Evolutionary conservation across 2,888 invertebrate species (phyloP).

Genomic region (Campoletis raptor): DNA sequence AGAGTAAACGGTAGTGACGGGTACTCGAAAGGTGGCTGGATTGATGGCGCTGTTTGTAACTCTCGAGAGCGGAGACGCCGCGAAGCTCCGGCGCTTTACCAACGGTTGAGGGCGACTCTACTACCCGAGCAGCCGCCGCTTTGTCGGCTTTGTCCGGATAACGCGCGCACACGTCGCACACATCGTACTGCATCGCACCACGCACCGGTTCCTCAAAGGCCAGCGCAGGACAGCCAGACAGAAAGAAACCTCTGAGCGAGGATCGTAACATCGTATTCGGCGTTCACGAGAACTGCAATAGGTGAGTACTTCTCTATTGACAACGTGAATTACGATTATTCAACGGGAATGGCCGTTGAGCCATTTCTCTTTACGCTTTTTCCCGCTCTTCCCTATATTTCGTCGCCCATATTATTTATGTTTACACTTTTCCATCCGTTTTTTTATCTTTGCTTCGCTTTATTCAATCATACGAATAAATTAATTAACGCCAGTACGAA

Average conservation of each 20-base stretch:
- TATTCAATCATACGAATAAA: slow-evolving; percentile 12
- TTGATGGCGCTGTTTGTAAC: not conserved
- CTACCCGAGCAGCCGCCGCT: slow-evolving; percentile 52
- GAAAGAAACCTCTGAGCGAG: slow-evolving; percentile 59
- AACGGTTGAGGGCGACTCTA: slow-evolving; percentile 42
- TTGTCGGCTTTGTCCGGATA: slow-evolving; percentile 67
- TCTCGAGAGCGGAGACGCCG: slow-evolving; percentile 26
- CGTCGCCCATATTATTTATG: slow-evolving; percentile 22
- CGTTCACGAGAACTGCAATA: slow-evolving; percentile 36
- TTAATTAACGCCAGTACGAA: slow-evolving; percentile 1
- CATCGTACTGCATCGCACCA: slow-evolving; percentile 45
- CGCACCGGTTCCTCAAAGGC: slow-evolving; percentile 37
- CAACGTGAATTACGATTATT: not conserved
- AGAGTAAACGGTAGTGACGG: not conserved
- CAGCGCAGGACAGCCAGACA: slow-evolving; percentile 60
- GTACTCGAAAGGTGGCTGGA: not conserved
- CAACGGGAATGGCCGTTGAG: slow-evolving; percentile 1
- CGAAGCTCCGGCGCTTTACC: slow-evolving; percentile 44
- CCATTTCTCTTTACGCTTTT: slow-evolving; percentile 1
- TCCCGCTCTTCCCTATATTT: slow-evolving; percentile 33
- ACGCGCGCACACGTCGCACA: slow-evolving; percentile 66
- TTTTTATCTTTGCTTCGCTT: not conserved
- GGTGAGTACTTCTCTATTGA: slow-evolving; percentile 51
- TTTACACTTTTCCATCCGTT: not conserved
- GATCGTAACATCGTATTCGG: slow-evolving; percentile 38